Percentiles rank a stretch among this genome's conserved stretches.
phyloP scores from a whole-genome alignment of 1,140 invertebrate species.

The Carcinoscorpius rotundicauda region DNA sequence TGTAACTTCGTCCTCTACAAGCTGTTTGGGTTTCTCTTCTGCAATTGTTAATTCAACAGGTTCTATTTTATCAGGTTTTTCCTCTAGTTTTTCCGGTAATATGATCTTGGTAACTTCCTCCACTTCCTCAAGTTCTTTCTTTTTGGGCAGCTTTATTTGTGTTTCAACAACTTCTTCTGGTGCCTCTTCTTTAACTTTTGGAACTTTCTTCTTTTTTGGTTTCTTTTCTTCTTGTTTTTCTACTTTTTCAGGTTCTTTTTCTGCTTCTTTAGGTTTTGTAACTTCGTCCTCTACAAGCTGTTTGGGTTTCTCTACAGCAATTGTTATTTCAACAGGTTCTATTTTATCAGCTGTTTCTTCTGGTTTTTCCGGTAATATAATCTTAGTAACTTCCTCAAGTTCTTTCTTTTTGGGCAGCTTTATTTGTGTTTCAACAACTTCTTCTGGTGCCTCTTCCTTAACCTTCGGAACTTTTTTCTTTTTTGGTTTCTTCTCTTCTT shows the following conservation, averaged over 20 bases:
- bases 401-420: slow-evolving; percentile 1
- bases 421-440: background rate
- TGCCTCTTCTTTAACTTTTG: background rate
- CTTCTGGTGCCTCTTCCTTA: background rate
- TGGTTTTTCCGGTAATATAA: background rate
- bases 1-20: too few relatives aligned
- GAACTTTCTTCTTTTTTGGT: too few relatives aligned
- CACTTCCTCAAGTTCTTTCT: slow-evolving; percentile 21
- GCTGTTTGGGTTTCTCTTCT: too few relatives aligned
- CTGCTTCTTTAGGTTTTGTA: slow-evolving; percentile 14
- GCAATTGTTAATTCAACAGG: too few relatives aligned
- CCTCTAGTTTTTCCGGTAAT: background rate
- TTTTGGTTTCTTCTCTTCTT: too few relatives aligned
- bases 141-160: background rate
- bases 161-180: background rate
- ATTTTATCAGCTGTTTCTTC: background rate
- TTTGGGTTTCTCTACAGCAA: slow-evolving; percentile 8
- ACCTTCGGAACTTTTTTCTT: too few relatives aligned
- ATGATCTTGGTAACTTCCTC: too few relatives aligned
- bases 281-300: slow-evolving; percentile 23
- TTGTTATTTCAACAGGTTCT: background rate
- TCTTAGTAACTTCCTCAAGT: background rate
- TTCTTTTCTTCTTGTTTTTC: too few relatives aligned
- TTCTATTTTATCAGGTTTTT: background rate
- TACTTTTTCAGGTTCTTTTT: slow-evolving; percentile 1